Evolutionary conservation across 2,797 vertebrate genomes (phyloP).

Genomic region (Cephalopachus bancanus): DNA sequence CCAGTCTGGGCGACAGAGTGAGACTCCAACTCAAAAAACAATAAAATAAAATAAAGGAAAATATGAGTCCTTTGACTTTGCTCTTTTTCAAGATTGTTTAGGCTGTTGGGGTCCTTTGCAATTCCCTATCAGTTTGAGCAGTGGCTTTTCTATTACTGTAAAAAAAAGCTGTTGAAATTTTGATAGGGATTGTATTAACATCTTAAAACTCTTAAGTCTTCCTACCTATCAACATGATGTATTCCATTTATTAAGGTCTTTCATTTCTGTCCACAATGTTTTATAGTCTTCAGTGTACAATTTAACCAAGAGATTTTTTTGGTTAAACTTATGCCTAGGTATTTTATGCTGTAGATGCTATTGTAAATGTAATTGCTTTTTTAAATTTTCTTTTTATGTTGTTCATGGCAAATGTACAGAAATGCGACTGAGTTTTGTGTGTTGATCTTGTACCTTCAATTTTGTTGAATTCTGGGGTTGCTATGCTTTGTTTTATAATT

Average conservation of each 20-base stretch:
- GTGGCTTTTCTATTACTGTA: background rate
- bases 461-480: background rate
- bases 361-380: background rate
- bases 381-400: background rate
- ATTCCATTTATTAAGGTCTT: background rate
- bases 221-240: background rate
- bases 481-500: no score
- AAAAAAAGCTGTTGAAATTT: background rate
- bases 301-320: background rate
- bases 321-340: background rate
- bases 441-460: background rate
- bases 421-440: background rate
- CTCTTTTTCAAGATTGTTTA: background rate
- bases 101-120: background rate
- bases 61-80: background rate
- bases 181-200: background rate
- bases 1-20: no score
- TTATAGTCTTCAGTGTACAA: background rate
- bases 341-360: background rate
- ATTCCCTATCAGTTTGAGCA: background rate
- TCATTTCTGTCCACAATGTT: background rate
- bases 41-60: background rate
- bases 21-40: no score
- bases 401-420: background rate
- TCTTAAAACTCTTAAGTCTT: background rate